Evolutionary conservation across 2,888 invertebrate species (phyloP).

Genomic region (Ephialtes manifestator): DNA sequence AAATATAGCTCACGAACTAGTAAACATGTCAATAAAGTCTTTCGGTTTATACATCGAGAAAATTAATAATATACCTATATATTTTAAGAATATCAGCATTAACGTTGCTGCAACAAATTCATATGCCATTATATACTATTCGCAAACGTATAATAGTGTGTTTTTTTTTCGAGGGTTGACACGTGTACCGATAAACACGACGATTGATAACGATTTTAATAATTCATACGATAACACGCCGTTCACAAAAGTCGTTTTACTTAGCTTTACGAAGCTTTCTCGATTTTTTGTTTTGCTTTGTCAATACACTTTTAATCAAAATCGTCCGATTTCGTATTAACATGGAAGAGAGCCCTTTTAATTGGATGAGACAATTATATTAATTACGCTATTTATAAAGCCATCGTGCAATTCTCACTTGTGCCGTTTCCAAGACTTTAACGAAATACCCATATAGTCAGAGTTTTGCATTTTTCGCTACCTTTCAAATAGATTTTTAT

Average conservation of each 20-base stretch:
- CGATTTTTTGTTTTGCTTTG: background rate
- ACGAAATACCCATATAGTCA: background rate
- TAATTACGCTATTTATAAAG: conserved; percentile 35
- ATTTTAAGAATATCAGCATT: conserved; percentile 56
- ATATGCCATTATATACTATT: conserved; percentile 41
- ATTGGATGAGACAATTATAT: background rate
- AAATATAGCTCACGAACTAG: conserved; percentile 71
- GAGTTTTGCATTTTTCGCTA: background rate
- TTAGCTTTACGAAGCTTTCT: conserved; percentile 8
- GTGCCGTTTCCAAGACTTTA: conserved; percentile 20
- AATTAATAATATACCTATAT: conserved; percentile 40
- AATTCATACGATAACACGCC: conserved; percentile 16
- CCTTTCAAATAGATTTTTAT: background rate
- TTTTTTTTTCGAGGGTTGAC: conserved; percentile 29
- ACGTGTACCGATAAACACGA: background rate
- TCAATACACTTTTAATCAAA: conserved; percentile 5
- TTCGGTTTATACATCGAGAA: conserved; percentile 63
- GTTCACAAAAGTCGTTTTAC: conserved; percentile 17
- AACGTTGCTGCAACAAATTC: conserved; percentile 49
- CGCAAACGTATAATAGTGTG: conserved; percentile 21
- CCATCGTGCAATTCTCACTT: conserved; percentile 39
- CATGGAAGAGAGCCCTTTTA: conserved; percentile 14
- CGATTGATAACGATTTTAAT: conserved; percentile 29
- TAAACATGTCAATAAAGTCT: conserved; percentile 69
- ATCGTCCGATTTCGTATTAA: conserved; percentile 26